Conservation (phyloP, 2,888 invertebrate genomes). For the Lithophane socia region DNA sequence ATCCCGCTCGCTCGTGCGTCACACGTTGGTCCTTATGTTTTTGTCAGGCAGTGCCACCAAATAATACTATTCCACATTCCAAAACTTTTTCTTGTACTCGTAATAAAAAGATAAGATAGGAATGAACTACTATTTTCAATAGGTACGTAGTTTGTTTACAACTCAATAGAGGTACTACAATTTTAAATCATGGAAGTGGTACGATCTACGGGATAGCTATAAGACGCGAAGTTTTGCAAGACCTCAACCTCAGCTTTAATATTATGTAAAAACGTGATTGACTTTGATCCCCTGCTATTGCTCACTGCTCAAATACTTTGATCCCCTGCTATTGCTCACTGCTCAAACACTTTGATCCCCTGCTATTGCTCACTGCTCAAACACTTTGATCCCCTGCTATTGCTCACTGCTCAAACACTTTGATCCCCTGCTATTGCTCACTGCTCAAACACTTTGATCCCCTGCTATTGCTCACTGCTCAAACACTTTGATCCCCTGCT, state of each 20-base stretch:
- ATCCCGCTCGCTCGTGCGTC: neutral
- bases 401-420: no score
- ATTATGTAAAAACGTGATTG: neutral
- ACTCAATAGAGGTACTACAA: neutral
- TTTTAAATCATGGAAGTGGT: neutral
- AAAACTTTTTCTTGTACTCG: constrained; percentile 16
- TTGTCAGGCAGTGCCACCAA: neutral
- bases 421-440: no score
- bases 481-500: no score
- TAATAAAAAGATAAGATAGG: constrained; percentile 33
- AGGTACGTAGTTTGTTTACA: constrained; percentile 36
- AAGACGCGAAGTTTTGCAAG: neutral
- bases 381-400: no score
- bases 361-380: no score
- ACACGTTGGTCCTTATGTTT: neutral
- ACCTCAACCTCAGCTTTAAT: neutral
- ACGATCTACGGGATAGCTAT: neutral
- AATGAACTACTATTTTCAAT: constrained; percentile 20
- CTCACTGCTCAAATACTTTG: neutral
- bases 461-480: no score
- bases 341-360: no score
- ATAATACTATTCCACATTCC: constrained; percentile 10
- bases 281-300: neutral
- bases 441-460: no score
- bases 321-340: no score